These are phyloP conservation scores for Antechinus flavipes DNA, from an alignment of 2,113 vertebrate genomes.

Conservation along the genomic window DNA sequence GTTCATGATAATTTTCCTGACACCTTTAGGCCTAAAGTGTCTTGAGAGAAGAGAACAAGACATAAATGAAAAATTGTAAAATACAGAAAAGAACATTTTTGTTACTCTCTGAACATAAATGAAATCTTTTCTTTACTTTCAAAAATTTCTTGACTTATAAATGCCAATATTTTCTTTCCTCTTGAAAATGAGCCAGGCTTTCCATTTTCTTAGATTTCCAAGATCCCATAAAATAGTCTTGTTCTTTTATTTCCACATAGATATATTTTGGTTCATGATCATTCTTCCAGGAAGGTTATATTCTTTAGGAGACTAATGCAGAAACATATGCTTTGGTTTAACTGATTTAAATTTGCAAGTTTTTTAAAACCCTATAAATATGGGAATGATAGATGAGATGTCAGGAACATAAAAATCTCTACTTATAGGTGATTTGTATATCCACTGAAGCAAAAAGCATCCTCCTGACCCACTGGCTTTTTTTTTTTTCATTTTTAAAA, in stretches of 20 bases:
- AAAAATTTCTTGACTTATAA: slow-evolving; percentile 40
- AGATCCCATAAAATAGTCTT: slow-evolving; percentile 18
- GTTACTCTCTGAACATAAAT: slow-evolving; percentile 11
- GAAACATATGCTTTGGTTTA: slow-evolving; percentile 40
- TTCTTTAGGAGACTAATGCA: slow-evolving; percentile 32
- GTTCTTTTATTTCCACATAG: neutral
- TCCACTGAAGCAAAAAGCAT: neutral
- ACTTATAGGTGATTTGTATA: neutral
- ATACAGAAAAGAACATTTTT: slow-evolving; percentile 33
- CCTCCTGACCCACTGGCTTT: neutral
- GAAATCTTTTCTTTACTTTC: neutral
- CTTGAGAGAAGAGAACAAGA: slow-evolving; percentile 3
- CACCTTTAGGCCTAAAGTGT: neutral
- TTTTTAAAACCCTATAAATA: neutral
- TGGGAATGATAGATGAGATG: slow-evolving; percentile 6
- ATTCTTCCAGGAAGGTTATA: slow-evolving; percentile 32
- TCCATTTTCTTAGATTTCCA: neutral
- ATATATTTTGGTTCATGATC: neutral
- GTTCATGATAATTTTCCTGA: slow-evolving; percentile 49
- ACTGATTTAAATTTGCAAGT: slow-evolving; percentile 35
- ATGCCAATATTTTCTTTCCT: slow-evolving; percentile 38
- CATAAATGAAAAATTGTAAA: slow-evolving; percentile 5
- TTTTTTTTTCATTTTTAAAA: neutral
- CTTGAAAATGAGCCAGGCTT: neutral
- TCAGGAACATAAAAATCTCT: slow-evolving; percentile 13